Conservation (phyloP, 2,797 vertebrate genomes). For the Cyclura pinguis region DNA sequence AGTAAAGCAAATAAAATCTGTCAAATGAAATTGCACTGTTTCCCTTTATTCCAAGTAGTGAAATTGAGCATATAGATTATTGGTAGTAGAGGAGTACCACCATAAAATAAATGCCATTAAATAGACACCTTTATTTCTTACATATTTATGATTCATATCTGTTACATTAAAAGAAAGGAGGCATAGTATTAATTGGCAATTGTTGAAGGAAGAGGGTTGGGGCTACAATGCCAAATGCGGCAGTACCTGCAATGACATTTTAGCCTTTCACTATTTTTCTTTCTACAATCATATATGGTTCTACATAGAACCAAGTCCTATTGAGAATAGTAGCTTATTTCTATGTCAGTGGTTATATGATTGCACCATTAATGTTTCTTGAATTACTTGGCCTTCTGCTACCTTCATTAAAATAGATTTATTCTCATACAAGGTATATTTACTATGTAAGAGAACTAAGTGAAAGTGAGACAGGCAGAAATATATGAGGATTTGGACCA, state of each 20-base stretch:
- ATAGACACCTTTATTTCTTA: background rate
- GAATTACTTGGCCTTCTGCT: background rate
- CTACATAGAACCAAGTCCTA: background rate
- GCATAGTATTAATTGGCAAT: background rate
- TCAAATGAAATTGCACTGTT: background rate
- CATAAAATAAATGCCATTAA: background rate
- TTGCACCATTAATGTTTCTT: background rate
- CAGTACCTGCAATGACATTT: background rate
- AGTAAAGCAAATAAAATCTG: slow-evolving; percentile 10
- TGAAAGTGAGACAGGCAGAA: background rate
- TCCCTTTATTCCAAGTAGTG: background rate
- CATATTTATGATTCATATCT: no score
- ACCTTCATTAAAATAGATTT: background rate
- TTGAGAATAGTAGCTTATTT: background rate
- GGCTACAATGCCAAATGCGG: background rate
- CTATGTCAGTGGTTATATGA: background rate
- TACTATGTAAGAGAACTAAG: background rate
- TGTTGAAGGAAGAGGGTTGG: background rate
- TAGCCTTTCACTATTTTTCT: background rate
- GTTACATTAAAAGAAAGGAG: background rate
- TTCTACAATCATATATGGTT: background rate
- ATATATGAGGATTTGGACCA: background rate
- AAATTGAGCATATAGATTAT: background rate
- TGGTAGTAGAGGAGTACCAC: background rate
- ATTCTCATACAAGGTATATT: background rate